Conservation (phyloP, 2,888 invertebrate genomes). For the Cataglyphis rosenhaueri region DNA sequence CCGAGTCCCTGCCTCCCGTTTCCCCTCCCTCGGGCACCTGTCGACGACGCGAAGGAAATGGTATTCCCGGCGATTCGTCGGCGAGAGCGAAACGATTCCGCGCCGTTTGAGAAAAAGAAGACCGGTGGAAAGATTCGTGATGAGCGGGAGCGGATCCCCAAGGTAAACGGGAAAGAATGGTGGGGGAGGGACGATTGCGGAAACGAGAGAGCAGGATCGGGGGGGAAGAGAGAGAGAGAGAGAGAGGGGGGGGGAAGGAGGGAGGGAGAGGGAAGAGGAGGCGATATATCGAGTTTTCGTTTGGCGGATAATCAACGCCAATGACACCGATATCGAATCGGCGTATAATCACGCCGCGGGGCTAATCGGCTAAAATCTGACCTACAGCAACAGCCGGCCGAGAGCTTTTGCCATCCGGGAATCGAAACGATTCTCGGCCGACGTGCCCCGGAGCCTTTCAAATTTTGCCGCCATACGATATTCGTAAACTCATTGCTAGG, state of each 20-base stretch:
- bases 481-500: conserved; percentile 70
- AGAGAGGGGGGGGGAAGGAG: neutral
- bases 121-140: conserved; percentile 20
- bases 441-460: conserved; percentile 66
- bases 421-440: conserved; percentile 57
- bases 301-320: conserved; percentile 74
- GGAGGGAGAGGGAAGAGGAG: neutral
- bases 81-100: conserved; percentile 67
- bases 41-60: conserved; percentile 75
- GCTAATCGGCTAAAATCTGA: conserved; percentile 70
- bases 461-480: conserved; percentile 65
- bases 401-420: conserved; percentile 42
- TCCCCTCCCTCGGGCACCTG: conserved; percentile 63
- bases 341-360: conserved; percentile 69
- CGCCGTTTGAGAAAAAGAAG: conserved; percentile 63
- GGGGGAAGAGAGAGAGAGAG: neutral
- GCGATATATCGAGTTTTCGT: conserved; percentile 71
- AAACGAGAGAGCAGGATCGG: conserved; percentile 1
- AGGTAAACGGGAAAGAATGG: conserved; percentile 16
- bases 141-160: conserved; percentile 9
- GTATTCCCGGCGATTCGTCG: conserved; percentile 71
- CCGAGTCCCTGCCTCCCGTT: conserved; percentile 44
- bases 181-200: neutral
- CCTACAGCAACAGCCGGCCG: conserved; percentile 52
- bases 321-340: conserved; percentile 74